These are phyloP conservation scores for Corythaixoides concolor DNA, from an alignment of 2,113 vertebrate genomes.

Conservation along the genomic window DNA sequence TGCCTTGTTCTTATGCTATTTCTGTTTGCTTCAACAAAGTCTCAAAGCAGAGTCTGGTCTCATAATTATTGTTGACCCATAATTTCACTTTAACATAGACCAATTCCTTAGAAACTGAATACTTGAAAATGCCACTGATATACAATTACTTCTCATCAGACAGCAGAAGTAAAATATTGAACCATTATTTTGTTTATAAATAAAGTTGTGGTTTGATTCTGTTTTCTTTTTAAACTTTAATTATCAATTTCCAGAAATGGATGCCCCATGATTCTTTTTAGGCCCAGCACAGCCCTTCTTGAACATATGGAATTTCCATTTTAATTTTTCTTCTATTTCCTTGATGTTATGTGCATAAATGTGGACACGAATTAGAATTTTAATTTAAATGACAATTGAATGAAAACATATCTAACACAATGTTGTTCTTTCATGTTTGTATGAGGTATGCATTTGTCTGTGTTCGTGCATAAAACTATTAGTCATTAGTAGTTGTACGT, in stretches of 20 bases:
- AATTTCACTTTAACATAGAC: background rate
- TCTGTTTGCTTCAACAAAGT: background rate
- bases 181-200: background rate
- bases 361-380: background rate
- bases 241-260: background rate
- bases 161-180: background rate
- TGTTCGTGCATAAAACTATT: background rate
- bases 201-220: background rate
- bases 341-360: background rate
- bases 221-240: background rate
- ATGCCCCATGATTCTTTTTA: background rate
- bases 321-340: background rate
- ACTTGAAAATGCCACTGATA: background rate
- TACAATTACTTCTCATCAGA: background rate
- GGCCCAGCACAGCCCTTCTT: background rate
- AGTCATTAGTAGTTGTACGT: background rate
- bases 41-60: background rate
- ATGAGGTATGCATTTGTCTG: background rate
- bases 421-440: background rate
- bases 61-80: background rate
- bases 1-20: background rate
- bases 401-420: background rate
- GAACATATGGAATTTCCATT: background rate
- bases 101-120: background rate
- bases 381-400: background rate